A percentile compares a stretch with the other conserved stretches of the same genome.
phyloP scores from a whole-genome alignment of 2,888 invertebrate species.

The Lymantria dispar region DNA sequence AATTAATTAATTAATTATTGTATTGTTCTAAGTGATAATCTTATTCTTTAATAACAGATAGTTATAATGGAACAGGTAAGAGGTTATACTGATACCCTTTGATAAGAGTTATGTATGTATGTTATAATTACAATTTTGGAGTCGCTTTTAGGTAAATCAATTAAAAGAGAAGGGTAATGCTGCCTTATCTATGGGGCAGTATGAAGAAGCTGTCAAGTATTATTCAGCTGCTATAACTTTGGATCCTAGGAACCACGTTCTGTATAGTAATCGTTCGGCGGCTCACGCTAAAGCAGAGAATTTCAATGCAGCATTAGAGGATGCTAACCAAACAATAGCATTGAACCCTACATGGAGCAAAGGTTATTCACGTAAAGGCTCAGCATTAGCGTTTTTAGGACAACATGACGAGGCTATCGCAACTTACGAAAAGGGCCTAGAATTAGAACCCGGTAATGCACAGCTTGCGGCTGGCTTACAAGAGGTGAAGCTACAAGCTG shows the following conservation, averaged over 20 bases:
- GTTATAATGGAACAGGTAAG: slow-evolving; percentile 73
- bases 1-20: slow-evolving; percentile 17
- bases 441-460: slow-evolving; percentile 87
- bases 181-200: slow-evolving; percentile 89
- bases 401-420: slow-evolving; percentile 88
- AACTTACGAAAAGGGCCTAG: slow-evolving; percentile 87
- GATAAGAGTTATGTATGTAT: slow-evolving; percentile 32
- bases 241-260: slow-evolving; percentile 92
- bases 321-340: slow-evolving; percentile 92
- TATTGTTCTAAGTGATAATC: slow-evolving; percentile 25
- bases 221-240: slow-evolving; percentile 92
- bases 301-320: slow-evolving; percentile 88
- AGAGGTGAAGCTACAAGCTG: slow-evolving; percentile 79
- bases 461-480: slow-evolving; percentile 86
- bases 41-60: slow-evolving; percentile 23
- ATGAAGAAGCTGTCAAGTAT: slow-evolving; percentile 88
- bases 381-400: slow-evolving; percentile 90
- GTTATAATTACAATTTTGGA: slow-evolving; percentile 17
- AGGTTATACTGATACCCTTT: slow-evolving; percentile 62
- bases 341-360: slow-evolving; percentile 94
- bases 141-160: slow-evolving; percentile 85
- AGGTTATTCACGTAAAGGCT: slow-evolving; percentile 94
- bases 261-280: slow-evolving; percentile 95
- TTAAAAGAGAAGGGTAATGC: slow-evolving; percentile 95
- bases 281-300: slow-evolving; percentile 92